A percentile compares a stretch with the other conserved stretches of the same genome.
Conservation (phyloP, 2,113 vertebrate genomes). For the Triplophysa rosa region DNA sequence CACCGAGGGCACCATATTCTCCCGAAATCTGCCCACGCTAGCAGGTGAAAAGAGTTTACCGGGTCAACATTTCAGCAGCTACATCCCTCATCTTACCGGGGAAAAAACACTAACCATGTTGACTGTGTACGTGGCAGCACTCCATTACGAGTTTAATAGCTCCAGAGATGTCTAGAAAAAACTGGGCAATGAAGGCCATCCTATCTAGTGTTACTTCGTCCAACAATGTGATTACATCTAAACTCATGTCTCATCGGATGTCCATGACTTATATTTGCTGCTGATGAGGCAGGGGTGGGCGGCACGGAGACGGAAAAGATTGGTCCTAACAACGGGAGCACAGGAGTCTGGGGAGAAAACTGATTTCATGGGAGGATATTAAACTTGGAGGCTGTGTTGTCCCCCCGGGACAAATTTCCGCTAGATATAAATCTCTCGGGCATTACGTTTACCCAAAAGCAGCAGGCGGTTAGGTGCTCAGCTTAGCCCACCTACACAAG, state of each 20-base stretch:
- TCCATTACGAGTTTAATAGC: conserved; percentile 29
- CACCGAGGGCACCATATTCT: conserved; percentile 14
- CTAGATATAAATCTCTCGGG: conserved; percentile 51
- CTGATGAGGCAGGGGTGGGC: conserved; percentile 35
- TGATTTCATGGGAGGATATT: conserved; percentile 59
- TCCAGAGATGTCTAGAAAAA: conserved; percentile 19
- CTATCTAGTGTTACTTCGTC: conserved; percentile 11
- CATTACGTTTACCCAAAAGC: conserved; percentile 53
- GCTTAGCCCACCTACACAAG: conserved; percentile 49
- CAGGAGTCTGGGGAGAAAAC: conserved; percentile 54
- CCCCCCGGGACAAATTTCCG: conserved; percentile 54
- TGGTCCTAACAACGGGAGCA: conserved; percentile 42
- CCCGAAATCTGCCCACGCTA: conserved; percentile 26
- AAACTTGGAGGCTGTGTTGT: conserved; percentile 49
- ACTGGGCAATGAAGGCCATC: conserved; percentile 8
- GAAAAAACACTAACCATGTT: conserved; percentile 14
- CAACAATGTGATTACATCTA: conserved; percentile 35
- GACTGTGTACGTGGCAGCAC: conserved; percentile 28
- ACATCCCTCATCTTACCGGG: conserved; percentile 2
- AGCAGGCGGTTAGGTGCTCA: conserved; percentile 36
- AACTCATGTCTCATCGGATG: conserved; percentile 32
- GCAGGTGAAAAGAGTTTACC: not conserved
- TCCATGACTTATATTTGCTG: conserved; percentile 31
- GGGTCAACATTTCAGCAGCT: conserved; percentile 30
- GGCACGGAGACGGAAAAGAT: conserved; percentile 20